Base-by-base conservation (phyloP, 2,113 vertebrate species). In the Chaetorhynchus papuensis region DNA sequence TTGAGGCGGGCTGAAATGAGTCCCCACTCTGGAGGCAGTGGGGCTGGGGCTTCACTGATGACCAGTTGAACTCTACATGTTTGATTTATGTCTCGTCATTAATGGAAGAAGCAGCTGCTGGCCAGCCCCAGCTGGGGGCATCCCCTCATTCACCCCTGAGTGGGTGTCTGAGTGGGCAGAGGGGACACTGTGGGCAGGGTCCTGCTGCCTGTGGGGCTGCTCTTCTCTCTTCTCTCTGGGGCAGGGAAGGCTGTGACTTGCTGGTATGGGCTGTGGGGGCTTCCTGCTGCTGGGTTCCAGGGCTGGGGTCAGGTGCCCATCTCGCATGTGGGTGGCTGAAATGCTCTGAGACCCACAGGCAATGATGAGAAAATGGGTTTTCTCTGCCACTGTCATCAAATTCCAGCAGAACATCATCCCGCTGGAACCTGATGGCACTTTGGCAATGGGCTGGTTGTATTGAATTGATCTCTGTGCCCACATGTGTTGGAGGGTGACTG, bases 91-190 rank as follows among this genome's bases (percentile, higher is more conserved):
- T 52, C 71, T 89, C 0, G 1, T 69, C 60, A 53, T 77, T 69
- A 87, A 70, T 22, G 79, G 77, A 82, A 87, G 75, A 33, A 84
- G 77, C 53, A 83, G 86, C 68, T 74, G 75, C 68, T 50, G 74
- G 68, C 66, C 75, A 57, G 59, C 22, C 33, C 52, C 3, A 15
- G 24, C 37, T 0, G 0, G 22, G 45, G 37, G 15, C 26, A 69
- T 28, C 33, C 71, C 61, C 50, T 70, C 3, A 0, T 45, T 52
- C 44, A 33, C 5, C 21, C 13, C 66, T 0, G 0, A 21, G 49
- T 15, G 24, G 35, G 28, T 28, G 21, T 28, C 42, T n/a, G 77
- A 15, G 15, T 13, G 22, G 80, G 71, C 41, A 82, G 60, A 47
- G 65, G 64, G 41, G 33, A 49, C 42, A 26, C 44, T 7, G 2